Conservation (phyloP, 2,797 vertebrate genomes). For the Chloroceryle inda region DNA sequence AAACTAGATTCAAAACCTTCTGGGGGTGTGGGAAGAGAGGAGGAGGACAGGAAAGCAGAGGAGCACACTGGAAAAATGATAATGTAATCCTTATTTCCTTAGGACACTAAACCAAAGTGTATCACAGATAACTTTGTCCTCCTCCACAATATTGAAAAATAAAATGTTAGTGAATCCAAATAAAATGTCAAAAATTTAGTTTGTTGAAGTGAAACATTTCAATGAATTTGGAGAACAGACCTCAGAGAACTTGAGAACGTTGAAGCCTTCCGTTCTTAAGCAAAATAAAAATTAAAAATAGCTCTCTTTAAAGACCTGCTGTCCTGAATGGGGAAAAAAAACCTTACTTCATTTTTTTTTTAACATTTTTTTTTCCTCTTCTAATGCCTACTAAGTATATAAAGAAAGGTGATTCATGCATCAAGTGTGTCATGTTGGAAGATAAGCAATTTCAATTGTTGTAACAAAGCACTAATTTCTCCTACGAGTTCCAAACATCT, state of each 20-base stretch:
- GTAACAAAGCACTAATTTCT: not conserved
- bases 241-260: not conserved
- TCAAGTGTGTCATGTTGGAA: not conserved
- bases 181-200: not conserved
- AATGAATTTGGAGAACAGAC: not conserved
- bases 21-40: not conserved
- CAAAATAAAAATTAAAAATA: not conserved
- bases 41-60: not conserved
- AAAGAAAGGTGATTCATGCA: not conserved
- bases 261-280: not conserved
- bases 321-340: not conserved
- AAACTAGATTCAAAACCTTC: not conserved
- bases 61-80: not conserved
- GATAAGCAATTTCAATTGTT: not conserved
- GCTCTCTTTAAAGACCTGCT: not conserved
- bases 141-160: not conserved
- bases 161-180: not conserved
- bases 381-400: not conserved
- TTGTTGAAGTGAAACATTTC: not conserved
- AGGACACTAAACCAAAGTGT: not conserved
- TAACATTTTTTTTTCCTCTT: not conserved
- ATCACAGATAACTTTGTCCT: not conserved
- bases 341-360: not conserved
- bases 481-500: not conserved
- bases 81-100: not conserved